Conservation (phyloP, 1,140 invertebrate species). For the Listronotus oregonensis region DNA sequence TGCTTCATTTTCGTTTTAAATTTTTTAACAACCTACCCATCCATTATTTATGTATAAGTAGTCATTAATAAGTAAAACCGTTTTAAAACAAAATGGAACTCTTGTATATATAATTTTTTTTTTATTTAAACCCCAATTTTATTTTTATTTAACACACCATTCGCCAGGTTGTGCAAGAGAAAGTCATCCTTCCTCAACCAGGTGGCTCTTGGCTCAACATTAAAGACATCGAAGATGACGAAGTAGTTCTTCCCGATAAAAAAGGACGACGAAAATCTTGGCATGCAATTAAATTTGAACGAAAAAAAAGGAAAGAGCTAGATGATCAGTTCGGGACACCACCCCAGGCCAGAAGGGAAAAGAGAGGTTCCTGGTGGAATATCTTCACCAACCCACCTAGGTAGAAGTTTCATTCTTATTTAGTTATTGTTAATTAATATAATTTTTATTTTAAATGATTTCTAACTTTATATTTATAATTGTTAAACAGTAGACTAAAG, state of each 20-base stretch:
- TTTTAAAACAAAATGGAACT: conserved; percentile 9
- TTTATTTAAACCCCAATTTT: too few species aligned
- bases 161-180: conserved; percentile 34
- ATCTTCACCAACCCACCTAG: conserved; percentile 77
- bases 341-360: conserved; percentile 66
- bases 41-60: too few species aligned
- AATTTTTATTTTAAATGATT: too few species aligned
- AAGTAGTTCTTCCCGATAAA: conserved; percentile 50
- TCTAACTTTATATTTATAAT: too few species aligned
- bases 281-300: conserved; percentile 70
- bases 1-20: too few species aligned
- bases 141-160: neutral
- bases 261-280: conserved; percentile 69
- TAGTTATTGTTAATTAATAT: neutral
- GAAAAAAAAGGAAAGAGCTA: conserved; percentile 67
- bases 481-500: too few species aligned
- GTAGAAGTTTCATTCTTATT: conserved; percentile 52
- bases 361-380: conserved; percentile 84
- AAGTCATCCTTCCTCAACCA: conserved; percentile 50
- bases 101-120: neutral
- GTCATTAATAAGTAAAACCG: too few species aligned
- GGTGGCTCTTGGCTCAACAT: conserved; percentile 58
- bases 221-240: conserved; percentile 49
- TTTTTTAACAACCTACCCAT: too few species aligned
- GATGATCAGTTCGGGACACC: conserved; percentile 37